A percentile compares a stretch with the other conserved stretches of the same genome.
phyloP scores from a whole-genome alignment of 2,113 vertebrate genomes.

The Tragulus kanchil region DNA sequence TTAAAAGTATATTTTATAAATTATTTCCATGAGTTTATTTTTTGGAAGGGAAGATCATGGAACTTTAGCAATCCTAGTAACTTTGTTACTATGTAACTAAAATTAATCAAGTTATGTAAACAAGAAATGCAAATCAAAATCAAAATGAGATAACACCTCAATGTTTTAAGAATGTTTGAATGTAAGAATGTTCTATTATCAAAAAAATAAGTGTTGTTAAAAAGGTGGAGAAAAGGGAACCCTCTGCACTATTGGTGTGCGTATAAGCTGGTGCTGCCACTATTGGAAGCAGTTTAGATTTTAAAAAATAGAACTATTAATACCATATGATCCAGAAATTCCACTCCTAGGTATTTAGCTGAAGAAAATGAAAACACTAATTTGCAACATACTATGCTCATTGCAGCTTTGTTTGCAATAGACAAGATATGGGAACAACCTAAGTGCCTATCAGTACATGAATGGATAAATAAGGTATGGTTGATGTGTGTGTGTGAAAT shows the following conservation, averaged over 20 bases:
- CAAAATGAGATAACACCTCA: background rate
- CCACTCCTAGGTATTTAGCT: background rate
- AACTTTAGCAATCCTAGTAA: background rate
- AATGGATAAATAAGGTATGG: background rate
- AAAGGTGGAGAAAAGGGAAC: background rate
- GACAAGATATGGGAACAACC: background rate
- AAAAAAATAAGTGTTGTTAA: background rate
- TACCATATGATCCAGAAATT: background rate
- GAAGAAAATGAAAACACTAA: background rate
- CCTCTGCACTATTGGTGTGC: background rate
- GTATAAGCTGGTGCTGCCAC: background rate
- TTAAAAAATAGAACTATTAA: background rate
- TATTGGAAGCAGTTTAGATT: background rate
- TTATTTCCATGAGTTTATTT: constrained; percentile 24
- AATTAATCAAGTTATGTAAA: background rate
- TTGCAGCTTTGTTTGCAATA: background rate
- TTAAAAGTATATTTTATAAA: constrained; percentile 24
- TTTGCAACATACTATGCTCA: background rate
- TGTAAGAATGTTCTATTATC: background rate
- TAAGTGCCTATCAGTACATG: background rate
- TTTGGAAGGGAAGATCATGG: background rate
- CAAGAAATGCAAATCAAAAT: background rate
- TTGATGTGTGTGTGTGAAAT: background rate
- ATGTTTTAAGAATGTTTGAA: background rate
- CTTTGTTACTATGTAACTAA: background rate